A percentile compares a stretch with the other conserved stretches of the same genome.
Evolutionary conservation across 2,888 invertebrate species (phyloP).

Genomic region (Anoncus sp.): DNA sequence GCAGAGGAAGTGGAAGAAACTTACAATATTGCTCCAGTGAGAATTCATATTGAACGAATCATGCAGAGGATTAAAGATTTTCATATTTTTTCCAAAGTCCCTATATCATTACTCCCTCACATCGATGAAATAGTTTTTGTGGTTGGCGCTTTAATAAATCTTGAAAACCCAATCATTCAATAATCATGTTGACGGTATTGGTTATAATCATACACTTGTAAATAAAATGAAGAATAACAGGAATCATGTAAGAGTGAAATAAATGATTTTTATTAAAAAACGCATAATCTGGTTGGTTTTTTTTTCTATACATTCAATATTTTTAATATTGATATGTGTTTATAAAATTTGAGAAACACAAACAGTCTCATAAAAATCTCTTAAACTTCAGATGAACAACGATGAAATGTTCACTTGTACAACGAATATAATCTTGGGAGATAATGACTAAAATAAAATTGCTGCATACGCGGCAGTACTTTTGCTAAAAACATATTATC

Average conservation of each 20-base stretch:
- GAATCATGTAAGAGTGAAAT: not conserved
- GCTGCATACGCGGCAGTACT: not conserved
- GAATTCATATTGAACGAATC: conserved; percentile 40
- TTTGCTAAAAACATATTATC: not conserved
- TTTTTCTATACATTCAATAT: too few relatives aligned
- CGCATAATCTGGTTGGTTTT: too few relatives aligned
- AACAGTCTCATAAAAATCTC: not conserved
- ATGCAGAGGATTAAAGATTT: conserved; percentile 13
- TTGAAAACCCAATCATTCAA: conserved; percentile 35
- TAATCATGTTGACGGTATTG: conserved; percentile 13
- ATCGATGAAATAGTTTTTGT: conserved; percentile 10
- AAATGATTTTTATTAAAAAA: not conserved
- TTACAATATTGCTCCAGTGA: conserved; percentile 60
- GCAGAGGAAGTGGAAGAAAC: conserved; percentile 44
- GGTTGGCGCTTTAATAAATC: not conserved
- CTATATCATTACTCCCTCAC: conserved; percentile 1
- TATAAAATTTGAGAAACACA: too few relatives aligned
- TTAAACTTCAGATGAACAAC: conserved; percentile 12
- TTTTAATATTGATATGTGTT: too few relatives aligned
- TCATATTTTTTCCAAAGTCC: not conserved
- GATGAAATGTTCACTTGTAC: conserved; percentile 10
- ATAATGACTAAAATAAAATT: conserved; percentile 24
- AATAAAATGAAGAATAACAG: not conserved
- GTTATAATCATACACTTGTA: not conserved
- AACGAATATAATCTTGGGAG: conserved; percentile 18